phyloP scores from a whole-genome alignment of 2,888 invertebrate species.

The Heliconius charithonia region DNA sequence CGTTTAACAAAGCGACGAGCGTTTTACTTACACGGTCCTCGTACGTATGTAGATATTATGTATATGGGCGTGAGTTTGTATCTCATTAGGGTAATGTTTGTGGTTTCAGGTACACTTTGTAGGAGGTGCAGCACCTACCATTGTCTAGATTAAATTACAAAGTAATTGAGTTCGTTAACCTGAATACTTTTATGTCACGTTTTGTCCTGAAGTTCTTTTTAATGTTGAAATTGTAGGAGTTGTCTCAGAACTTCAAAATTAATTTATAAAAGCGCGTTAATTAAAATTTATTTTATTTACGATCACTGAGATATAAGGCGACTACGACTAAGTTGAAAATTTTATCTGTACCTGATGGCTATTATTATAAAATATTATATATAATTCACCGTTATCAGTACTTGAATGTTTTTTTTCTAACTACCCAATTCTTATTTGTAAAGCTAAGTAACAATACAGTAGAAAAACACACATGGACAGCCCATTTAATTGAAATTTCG shows the following conservation, averaged over 20 bases:
- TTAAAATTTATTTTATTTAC: no score
- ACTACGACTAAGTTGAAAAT: no score
- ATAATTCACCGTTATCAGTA: no score
- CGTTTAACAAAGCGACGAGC: neutral
- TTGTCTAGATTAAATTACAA: neutral
- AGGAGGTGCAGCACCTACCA: neutral
- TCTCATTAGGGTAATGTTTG: conserved; percentile 3
- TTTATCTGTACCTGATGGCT: no score
- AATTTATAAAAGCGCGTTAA: no score
- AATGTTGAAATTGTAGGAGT: neutral
- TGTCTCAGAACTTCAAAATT: neutral
- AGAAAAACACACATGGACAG: neutral
- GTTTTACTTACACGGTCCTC: neutral
- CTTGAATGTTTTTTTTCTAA: no score
- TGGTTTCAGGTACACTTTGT: neutral
- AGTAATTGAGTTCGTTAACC: conserved; percentile 5
- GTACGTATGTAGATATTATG: no score
- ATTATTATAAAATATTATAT: no score
- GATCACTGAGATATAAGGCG: no score
- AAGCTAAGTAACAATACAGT: neutral
- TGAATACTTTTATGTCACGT: neutral
- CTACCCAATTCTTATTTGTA: neutral
- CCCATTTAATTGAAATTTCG: conserved; percentile 32
- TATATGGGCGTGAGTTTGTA: neutral
- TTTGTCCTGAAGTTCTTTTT: neutral